Evolutionary conservation across 2,888 invertebrate genomes (phyloP).

Genomic region (Eristalis pertinax): DNA sequence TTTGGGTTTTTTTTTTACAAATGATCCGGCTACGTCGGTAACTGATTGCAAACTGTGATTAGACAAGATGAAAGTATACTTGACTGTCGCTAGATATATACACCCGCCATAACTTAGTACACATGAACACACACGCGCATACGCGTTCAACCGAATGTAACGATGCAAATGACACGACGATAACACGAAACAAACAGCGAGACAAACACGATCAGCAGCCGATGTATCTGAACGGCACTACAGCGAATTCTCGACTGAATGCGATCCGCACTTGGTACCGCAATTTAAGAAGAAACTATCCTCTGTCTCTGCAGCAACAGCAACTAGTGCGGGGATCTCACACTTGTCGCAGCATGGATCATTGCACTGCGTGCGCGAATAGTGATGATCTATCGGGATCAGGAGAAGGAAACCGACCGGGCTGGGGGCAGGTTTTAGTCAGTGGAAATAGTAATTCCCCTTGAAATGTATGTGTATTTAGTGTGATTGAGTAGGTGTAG

Average conservation of each 20-base stretch:
- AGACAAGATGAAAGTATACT: conserved; percentile 14
- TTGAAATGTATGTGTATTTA: conserved; percentile 10
- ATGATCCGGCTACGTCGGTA: background rate
- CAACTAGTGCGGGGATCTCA: conserved; percentile 34
- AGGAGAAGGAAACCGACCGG: conserved; percentile 21
- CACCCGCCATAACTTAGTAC: conserved; percentile 26
- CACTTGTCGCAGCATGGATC: conserved; percentile 33
- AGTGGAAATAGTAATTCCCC: conserved; percentile 34
- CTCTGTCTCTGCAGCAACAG: conserved; percentile 8
- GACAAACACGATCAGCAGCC: conserved; percentile 17
- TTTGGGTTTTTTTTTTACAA: background rate
- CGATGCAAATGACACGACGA: conserved; percentile 3
- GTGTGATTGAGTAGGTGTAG: conserved; percentile 30
- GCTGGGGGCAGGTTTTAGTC: conserved; percentile 14
- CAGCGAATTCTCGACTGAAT: conserved; percentile 60
- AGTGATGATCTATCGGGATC: conserved; percentile 16
- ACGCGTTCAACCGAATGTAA: conserved; percentile 2
- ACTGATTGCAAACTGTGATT: conserved; percentile 34
- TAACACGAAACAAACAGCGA: background rate
- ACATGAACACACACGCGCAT: background rate
- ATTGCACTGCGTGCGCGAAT: conserved; percentile 56
- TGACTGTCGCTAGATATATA: conserved; percentile 15
- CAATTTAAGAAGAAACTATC: conserved; percentile 59
- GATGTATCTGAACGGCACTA: conserved; percentile 60
- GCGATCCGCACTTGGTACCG: conserved; percentile 39